Conservation (phyloP, 2,797 vertebrate genomes). For the Emydoidea blandingii region DNA sequence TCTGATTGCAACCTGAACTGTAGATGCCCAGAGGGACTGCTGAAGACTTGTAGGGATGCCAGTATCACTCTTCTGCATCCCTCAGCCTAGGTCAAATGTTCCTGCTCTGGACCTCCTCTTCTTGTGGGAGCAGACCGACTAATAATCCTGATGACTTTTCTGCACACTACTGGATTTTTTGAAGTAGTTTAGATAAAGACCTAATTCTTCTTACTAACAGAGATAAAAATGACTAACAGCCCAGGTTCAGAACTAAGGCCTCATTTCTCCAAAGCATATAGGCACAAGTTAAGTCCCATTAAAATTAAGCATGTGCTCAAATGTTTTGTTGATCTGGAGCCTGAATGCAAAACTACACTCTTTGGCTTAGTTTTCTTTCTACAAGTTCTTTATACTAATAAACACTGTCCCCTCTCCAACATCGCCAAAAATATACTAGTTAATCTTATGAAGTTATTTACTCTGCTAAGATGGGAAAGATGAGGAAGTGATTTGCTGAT, state of each 20-base stretch:
- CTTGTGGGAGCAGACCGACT: not conserved
- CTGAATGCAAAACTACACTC: not conserved
- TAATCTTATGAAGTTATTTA: not conserved
- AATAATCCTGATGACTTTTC: no score
- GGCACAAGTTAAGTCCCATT: not conserved
- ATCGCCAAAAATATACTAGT: not conserved
- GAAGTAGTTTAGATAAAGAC: not conserved
- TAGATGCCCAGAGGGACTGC: not conserved
- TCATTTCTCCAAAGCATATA: not conserved
- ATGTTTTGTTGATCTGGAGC: not conserved
- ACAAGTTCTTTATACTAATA: not conserved
- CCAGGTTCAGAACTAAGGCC: not conserved
- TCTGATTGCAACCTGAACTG: not conserved
- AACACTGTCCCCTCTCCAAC: rapidly evolving
- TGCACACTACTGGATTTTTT: not conserved
- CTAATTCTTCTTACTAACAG: not conserved
- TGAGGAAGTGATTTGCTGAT: rapidly evolving
- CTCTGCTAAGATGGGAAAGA: not conserved
- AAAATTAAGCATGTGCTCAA: not conserved
- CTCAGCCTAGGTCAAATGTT: not conserved
- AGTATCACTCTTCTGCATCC: not conserved
- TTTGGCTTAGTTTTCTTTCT: not conserved
- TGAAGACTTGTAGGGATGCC: not conserved
- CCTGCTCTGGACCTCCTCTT: not conserved
- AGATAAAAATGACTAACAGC: not conserved